Conservation (phyloP, 2,113 vertebrate genomes). For the Taxidea taxus region DNA sequence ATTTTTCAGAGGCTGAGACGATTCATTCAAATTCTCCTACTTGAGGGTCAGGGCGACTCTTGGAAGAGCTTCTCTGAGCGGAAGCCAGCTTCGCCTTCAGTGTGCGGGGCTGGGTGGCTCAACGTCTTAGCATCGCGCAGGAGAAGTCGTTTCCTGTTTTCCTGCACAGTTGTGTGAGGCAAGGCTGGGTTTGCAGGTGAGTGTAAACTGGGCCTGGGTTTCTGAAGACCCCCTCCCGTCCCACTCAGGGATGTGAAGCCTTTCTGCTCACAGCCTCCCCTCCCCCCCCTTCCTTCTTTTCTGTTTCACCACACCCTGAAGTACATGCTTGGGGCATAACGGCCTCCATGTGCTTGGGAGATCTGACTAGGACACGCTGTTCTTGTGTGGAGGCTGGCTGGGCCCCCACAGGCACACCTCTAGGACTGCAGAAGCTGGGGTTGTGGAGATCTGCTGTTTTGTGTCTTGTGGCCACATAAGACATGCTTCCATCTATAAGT, state of each 20-base stretch:
- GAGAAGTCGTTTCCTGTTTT: accelerated
- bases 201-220: neutral
- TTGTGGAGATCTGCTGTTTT: neutral
- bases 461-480: neutral
- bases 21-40: accelerated
- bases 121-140: too few relatives aligned
- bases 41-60: neutral
- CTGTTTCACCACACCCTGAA: neutral
- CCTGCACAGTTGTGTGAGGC: too few relatives aligned
- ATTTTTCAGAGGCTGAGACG: neutral
- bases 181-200: too few relatives aligned
- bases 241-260: neutral
- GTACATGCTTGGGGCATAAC: neutral
- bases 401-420: neutral
- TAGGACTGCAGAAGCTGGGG: neutral
- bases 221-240: accelerated
- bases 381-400: neutral
- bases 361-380: neutral
- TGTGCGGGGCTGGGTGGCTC: accelerated
- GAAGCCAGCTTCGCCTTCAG: neutral
- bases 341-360: neutral
- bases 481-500: accelerated
- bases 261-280: neutral
- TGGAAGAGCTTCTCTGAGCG: neutral
- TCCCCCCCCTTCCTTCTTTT: accelerated